These are phyloP conservation scores for Pleuronectes platessa DNA, from an alignment of 2,113 vertebrate genomes.

Conservation along the genomic window DNA sequence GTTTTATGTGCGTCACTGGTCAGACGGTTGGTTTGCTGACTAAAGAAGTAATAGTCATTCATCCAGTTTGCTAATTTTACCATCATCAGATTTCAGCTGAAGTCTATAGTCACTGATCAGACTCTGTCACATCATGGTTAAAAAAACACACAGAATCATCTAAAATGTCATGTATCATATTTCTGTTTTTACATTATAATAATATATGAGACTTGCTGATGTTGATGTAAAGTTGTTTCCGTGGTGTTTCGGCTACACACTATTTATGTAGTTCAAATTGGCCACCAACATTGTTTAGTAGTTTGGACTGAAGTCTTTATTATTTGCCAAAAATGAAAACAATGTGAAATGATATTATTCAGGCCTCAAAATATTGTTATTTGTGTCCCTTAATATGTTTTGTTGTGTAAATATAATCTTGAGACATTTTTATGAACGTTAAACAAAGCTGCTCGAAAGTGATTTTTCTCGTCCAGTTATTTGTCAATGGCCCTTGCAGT, in stretches of 20 bases:
- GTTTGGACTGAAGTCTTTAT: constrained; percentile 51
- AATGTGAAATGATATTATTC: constrained; percentile 33
- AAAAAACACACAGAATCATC: constrained; percentile 27
- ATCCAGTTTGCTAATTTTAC: constrained; percentile 41
- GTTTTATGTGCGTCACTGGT: constrained; percentile 45
- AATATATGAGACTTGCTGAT: constrained; percentile 55
- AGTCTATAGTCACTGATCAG: constrained; percentile 38
- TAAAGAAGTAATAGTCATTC: constrained; percentile 51
- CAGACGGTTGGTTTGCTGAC: constrained; percentile 40
- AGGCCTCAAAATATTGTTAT: constrained; percentile 45
- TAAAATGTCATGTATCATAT: constrained; percentile 36
- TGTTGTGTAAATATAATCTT: constrained; percentile 77
- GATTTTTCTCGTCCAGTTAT: constrained; percentile 14
- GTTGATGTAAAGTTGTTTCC: constrained; percentile 64
- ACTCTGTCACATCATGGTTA: constrained; percentile 26
- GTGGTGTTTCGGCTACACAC: constrained; percentile 66
- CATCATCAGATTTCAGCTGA: constrained; percentile 31
- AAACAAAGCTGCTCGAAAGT: constrained; percentile 59
- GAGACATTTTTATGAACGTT: constrained; percentile 76
- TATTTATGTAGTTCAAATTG: constrained; percentile 62
- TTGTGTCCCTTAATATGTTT: constrained; percentile 68
- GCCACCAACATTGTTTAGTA: constrained; percentile 44
- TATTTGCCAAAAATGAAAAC: constrained; percentile 68
- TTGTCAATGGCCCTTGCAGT: neutral
- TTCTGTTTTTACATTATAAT: constrained; percentile 66